Percentiles rank a stretch among this genome's conserved stretches.
phyloP scores from a whole-genome alignment of 2,888 invertebrate species.

The Agrenia bidenticulata region DNA sequence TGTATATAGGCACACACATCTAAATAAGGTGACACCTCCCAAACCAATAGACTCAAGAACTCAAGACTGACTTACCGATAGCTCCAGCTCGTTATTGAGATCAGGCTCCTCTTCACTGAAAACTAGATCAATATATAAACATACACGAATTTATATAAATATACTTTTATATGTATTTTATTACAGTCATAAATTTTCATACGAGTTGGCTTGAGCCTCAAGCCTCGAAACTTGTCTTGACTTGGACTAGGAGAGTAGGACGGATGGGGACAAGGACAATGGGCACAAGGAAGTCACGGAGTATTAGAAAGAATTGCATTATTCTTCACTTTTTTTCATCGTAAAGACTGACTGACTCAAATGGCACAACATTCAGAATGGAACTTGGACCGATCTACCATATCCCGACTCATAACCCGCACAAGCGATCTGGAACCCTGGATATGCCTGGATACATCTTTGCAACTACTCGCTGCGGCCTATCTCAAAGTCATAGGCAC shows the following conservation, averaged over 20 bases:
- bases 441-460: too few species aligned
- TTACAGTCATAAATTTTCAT: constrained; percentile 50
- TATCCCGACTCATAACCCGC: too few species aligned
- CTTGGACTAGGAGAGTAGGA: not conserved
- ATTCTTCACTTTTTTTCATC: constrained; percentile 5
- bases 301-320: constrained; percentile 5
- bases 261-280: not conserved
- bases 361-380: too few species aligned
- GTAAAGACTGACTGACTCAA: too few species aligned
- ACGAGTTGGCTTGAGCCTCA: constrained; percentile 15
- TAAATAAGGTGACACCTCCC: not conserved
- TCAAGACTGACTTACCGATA: constrained; percentile 65
- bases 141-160: constrained; percentile 10
- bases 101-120: constrained; percentile 86
- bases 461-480: too few species aligned
- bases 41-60: constrained; percentile 29
- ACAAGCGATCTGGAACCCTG: too few species aligned
- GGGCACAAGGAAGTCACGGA: constrained; percentile 2
- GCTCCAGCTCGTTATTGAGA: constrained; percentile 81
- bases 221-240: too few species aligned
- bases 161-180: constrained; percentile 49
- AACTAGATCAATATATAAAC: constrained; percentile 61
- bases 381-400: too few species aligned
- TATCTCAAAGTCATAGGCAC: too few species aligned
- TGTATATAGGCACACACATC: constrained; percentile 17